Conservation (phyloP, 2,797 vertebrate genomes). For the Myotis vivesi region DNA sequence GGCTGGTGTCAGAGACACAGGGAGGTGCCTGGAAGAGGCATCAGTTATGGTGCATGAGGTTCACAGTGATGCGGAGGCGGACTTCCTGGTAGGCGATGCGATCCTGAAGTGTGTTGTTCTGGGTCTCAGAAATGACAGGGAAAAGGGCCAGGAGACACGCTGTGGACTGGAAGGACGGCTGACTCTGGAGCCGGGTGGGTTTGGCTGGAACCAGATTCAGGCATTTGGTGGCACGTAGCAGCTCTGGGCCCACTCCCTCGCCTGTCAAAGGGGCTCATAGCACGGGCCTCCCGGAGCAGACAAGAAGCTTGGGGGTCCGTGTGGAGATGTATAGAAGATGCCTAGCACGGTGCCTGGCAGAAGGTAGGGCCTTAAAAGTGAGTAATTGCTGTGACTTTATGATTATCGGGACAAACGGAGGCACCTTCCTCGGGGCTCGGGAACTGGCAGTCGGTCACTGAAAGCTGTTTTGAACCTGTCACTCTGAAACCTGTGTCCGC, state of each 20-base stretch:
- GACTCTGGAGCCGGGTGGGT: neutral
- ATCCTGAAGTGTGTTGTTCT: neutral
- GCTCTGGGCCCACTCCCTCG: neutral
- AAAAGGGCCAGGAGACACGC: neutral
- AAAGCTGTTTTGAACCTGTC: neutral
- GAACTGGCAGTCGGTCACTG: neutral
- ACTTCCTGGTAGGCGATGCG: neutral
- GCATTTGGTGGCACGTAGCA: neutral
- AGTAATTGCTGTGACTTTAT: neutral
- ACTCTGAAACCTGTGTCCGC: neutral
- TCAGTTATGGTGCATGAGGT: neutral
- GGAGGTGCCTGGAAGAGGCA: neutral
- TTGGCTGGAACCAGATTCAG: neutral
- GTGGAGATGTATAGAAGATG: neutral
- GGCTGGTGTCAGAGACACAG: neutral
- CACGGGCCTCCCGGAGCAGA: neutral
- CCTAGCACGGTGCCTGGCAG: neutral
- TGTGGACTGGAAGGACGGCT: neutral
- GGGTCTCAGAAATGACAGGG: neutral
- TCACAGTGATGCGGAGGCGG: neutral
- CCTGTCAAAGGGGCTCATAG: neutral
- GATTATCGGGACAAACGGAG: neutral
- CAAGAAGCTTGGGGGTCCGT: neutral
- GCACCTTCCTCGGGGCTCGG: neutral
- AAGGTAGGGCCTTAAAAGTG: neutral